Evolutionary conservation across 1,140 invertebrate genomes (phyloP).

Genomic region (Dryas iulia): DNA sequence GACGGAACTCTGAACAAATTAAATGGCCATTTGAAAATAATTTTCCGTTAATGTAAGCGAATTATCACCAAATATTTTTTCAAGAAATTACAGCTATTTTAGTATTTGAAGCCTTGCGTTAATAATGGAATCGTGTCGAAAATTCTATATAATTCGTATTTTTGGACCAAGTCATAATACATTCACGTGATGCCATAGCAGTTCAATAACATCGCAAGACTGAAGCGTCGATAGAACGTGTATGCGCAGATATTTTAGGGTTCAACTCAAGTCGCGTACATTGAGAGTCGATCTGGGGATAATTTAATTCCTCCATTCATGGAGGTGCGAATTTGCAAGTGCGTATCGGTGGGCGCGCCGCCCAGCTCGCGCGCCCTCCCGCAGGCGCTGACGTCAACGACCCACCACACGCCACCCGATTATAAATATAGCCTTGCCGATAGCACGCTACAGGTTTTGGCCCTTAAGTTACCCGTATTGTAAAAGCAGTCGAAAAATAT

Average conservation of each 20-base stretch:
- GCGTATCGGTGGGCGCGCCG: conserved; percentile 72
- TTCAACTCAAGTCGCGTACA: conserved; percentile 57
- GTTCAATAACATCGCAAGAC: conserved; percentile 26
- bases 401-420: conserved; percentile 64
- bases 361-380: conserved; percentile 37
- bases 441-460: conserved; percentile 73
- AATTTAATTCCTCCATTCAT: conserved; percentile 76
- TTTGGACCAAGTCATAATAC: conserved; percentile 4
- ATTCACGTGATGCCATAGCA: conserved; percentile 2
- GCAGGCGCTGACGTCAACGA: conserved; percentile 67
- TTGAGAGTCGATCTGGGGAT: conserved; percentile 53
- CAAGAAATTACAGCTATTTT: conserved; percentile 23
- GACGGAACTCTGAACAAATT: background rate
- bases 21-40: background rate
- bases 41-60: background rate
- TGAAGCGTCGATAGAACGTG: conserved; percentile 12
- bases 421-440: conserved; percentile 75
- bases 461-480: conserved; percentile 39
- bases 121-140: conserved; percentile 11
- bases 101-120: conserved; percentile 14
- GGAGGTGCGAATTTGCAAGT: conserved; percentile 76
- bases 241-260: conserved; percentile 32
- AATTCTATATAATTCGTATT: conserved; percentile 19
- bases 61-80: conserved; percentile 23
- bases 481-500: conserved; percentile 19